Conservation (phyloP, 2,113 vertebrate species). For the Mus pahari region DNA sequence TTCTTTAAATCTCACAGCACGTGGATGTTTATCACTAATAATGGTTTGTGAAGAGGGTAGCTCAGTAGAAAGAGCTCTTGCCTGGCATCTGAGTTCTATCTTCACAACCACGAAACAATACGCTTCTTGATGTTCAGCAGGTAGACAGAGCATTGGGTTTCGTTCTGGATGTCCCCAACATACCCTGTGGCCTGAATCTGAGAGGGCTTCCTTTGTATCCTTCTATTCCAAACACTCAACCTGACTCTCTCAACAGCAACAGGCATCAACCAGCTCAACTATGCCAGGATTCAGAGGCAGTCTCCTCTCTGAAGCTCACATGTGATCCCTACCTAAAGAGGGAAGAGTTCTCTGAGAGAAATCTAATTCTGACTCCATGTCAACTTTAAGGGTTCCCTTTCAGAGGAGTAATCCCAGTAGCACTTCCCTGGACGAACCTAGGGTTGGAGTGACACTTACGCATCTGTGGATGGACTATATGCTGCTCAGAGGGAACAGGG, state of each 20-base stretch:
- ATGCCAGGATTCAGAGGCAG: not conserved
- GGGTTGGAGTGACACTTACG: not conserved
- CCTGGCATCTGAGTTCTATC: not conserved
- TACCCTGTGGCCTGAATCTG: not conserved
- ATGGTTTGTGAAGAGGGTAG: not conserved
- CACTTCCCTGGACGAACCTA: not conserved
- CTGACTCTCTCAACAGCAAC: not conserved
- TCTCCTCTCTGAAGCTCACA: not conserved
- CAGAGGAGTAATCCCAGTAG: not conserved
- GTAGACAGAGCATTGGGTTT: fast-evolving
- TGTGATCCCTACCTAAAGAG: not conserved
- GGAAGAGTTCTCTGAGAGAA: not conserved
- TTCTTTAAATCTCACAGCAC: not conserved
- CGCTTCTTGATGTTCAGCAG: not conserved
- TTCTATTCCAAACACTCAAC: not conserved
- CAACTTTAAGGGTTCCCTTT: not conserved
- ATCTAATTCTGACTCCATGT: fast-evolving
- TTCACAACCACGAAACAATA: not conserved
- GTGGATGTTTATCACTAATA: not conserved
- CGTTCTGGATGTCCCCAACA: too few species aligned
- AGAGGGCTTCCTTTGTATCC: not conserved
- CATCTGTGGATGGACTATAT: not conserved
- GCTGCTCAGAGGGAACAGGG: not conserved
- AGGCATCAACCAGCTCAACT: too few species aligned
- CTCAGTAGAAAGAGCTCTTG: not conserved